phyloP scores from a whole-genome alignment of 1,140 invertebrate genomes.

The Schlechtendalia chinensis region DNA sequence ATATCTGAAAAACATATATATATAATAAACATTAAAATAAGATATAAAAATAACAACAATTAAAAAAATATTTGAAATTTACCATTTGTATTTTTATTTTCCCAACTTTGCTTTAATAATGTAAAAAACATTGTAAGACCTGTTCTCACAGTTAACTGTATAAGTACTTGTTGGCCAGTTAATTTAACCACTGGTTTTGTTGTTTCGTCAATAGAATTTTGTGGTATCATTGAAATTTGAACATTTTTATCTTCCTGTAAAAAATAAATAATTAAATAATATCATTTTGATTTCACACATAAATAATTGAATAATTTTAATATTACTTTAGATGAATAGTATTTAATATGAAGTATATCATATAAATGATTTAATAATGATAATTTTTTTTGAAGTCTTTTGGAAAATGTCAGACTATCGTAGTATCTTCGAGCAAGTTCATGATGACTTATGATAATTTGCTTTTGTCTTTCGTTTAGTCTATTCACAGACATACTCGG shows the following conservation, averaged over 20 bases:
- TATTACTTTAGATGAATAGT: conserved; percentile 35
- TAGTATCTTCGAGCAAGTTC: conserved; percentile 37
- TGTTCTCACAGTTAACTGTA: conserved; percentile 67
- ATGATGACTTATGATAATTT: conserved; percentile 31
- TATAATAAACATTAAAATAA: too few species aligned
- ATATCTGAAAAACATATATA: conserved; percentile 37
- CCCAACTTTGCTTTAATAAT: conserved; percentile 65
- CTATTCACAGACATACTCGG: conserved; percentile 39
- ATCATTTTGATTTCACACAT: neutral
- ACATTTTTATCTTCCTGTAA: conserved; percentile 42
- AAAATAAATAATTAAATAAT: too few species aligned
- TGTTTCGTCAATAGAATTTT: conserved; percentile 31
- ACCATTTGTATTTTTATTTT: conserved; percentile 53
- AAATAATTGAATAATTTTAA: neutral
- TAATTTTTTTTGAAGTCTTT: conserved; percentile 35
- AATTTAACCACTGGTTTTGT: conserved; percentile 18
- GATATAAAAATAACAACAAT: neutral
- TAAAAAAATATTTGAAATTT: neutral
- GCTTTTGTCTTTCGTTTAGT: conserved; percentile 11
- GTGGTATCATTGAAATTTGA: conserved; percentile 42
- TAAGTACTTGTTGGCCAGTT: conserved; percentile 61
- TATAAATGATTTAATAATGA: conserved; percentile 30
- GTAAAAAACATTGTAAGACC: conserved; percentile 66
- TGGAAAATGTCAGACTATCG: conserved; percentile 44
- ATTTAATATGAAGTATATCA: conserved; percentile 34